Evolutionary conservation across 2,113 vertebrate genomes (phyloP).

Genomic region (Notiomystis cincta): DNA sequence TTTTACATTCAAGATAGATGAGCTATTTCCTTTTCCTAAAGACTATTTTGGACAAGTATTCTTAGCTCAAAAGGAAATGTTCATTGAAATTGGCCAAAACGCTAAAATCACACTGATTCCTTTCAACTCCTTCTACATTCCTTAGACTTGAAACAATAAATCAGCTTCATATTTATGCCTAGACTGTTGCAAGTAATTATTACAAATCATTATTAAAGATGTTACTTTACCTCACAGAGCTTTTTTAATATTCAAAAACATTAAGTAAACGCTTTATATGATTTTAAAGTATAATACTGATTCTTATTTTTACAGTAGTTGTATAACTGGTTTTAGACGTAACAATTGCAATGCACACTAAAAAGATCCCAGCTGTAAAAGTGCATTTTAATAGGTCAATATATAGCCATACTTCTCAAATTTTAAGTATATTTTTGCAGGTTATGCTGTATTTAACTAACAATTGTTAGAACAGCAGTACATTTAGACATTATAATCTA

Average conservation of each 20-base stretch:
- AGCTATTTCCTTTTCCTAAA: not conserved
- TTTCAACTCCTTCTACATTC: not conserved
- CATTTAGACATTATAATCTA: not conserved
- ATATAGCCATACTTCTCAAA: not conserved
- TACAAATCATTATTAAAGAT: not conserved
- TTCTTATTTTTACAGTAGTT: not conserved
- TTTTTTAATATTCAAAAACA: not conserved
- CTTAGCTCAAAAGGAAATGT: not conserved
- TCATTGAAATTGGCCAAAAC: not conserved
- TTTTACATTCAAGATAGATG: not conserved
- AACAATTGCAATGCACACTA: not conserved
- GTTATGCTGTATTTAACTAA: not conserved
- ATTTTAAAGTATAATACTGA: not conserved
- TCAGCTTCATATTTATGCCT: not conserved
- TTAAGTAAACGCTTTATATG: not conserved
- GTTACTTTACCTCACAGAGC: not conserved
- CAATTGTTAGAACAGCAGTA: not conserved
- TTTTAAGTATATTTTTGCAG: not conserved
- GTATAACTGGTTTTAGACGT: not conserved
- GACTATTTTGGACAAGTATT: not conserved
- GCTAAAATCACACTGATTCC: not conserved
- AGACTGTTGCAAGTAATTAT: not conserved
- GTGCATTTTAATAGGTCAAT: not conserved
- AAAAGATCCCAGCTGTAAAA: not conserved
- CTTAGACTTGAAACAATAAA: not conserved